These are phyloP conservation scores for Crotalus horridus DNA, from an alignment of 2,113 vertebrate genomes.

Conservation along the genomic window DNA sequence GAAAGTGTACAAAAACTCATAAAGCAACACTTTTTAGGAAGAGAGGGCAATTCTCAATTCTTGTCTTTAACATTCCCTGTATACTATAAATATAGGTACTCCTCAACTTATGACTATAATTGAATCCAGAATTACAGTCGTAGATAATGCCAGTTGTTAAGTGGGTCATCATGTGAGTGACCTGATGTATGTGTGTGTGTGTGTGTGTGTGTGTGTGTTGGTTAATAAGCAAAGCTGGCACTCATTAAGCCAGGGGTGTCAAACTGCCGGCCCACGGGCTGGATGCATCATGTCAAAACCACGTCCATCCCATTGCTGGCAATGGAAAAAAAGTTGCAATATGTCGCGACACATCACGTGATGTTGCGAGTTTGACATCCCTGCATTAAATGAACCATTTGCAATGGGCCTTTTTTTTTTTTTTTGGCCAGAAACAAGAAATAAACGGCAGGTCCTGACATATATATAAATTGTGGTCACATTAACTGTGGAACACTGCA, in stretches of 20 bases:
- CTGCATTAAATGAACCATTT: background rate
- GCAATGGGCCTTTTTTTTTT: background rate
- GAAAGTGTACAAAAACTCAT: background rate
- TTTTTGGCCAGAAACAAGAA: too few species aligned
- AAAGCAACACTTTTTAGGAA: background rate
- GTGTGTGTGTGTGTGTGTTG: too few species aligned
- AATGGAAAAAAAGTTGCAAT: too few species aligned
- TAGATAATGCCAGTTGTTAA: background rate
- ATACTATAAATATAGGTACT: background rate
- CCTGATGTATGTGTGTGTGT: background rate
- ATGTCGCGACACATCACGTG: too few species aligned
- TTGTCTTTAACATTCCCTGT: background rate
- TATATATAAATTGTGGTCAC: background rate
- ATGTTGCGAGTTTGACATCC: too few species aligned
- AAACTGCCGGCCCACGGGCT: too few species aligned
- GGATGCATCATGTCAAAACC: too few species aligned
- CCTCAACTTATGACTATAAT: background rate
- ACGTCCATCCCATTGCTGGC: too few species aligned
- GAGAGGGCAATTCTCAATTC: background rate
- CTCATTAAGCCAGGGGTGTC: background rate
- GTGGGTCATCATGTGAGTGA: background rate
- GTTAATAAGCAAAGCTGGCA: too few species aligned
- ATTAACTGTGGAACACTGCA: background rate
- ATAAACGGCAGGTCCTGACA: background rate
- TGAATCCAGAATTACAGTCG: background rate